Evolutionary conservation across 2,113 vertebrate genomes (phyloP).

Genomic region (Chaetops frenatus): DNA sequence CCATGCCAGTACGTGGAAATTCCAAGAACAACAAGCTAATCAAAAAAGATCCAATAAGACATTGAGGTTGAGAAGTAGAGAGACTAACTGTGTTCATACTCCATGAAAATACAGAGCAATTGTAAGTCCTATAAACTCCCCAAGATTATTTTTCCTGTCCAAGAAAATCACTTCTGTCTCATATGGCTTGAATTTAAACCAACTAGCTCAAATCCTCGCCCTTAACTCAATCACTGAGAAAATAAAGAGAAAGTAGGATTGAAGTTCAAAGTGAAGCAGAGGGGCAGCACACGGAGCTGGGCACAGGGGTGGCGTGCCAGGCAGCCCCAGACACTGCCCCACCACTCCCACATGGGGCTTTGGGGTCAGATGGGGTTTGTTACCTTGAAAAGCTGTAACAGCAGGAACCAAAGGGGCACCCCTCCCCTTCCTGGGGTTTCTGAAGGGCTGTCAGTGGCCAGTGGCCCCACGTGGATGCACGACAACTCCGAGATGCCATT

Average conservation of each 20-base stretch:
- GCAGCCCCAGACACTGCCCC: background rate
- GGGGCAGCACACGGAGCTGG: background rate
- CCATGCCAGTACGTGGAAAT: slow-evolving; percentile 20
- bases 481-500: background rate
- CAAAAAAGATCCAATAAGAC: slow-evolving; percentile 54
- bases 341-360: background rate
- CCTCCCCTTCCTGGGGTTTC: background rate
- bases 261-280: background rate
- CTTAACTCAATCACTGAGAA: slow-evolving; percentile 29
- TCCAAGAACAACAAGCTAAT: slow-evolving; percentile 63
- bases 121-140: slow-evolving; percentile 47
- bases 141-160: slow-evolving; percentile 49
- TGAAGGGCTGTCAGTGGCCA: background rate
- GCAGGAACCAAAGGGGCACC: background rate
- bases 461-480: fast-evolving
- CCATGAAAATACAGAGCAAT: slow-evolving; percentile 52
- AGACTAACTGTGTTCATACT: slow-evolving; percentile 55
- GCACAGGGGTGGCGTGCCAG: background rate
- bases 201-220: slow-evolving; percentile 17
- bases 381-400: background rate
- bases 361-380: background rate
- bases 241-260: slow-evolving; percentile 4
- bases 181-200: slow-evolving; percentile 61
- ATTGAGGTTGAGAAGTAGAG: slow-evolving; percentile 36
- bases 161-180: slow-evolving; percentile 60